phyloP scores from a whole-genome alignment of 2,113 vertebrate genomes.

The Erythrolamprus reginae region DNA sequence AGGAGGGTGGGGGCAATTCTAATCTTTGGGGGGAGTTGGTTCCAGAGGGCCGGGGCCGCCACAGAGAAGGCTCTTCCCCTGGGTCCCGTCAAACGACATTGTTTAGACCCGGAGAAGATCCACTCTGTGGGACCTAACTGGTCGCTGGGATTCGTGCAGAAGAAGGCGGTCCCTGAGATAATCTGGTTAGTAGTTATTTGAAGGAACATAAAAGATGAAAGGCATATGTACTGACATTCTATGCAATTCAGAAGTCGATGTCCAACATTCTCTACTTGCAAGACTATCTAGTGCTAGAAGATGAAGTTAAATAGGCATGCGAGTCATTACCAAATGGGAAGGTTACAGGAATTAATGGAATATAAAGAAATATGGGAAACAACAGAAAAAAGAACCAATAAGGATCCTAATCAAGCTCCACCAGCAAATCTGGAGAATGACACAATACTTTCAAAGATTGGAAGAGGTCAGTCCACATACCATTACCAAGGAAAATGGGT shows the following conservation, averaged over 20 bases:
- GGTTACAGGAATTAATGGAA: not conserved
- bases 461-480: not conserved
- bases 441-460: not conserved
- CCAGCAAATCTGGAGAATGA: not conserved
- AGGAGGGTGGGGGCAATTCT: too few relatives aligned
- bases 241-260: not conserved
- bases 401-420: not conserved
- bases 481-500: not conserved
- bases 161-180: too few relatives aligned
- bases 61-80: too few relatives aligned
- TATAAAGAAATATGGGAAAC: not conserved
- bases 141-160: too few relatives aligned
- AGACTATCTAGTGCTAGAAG: not conserved
- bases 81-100: too few relatives aligned
- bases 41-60: too few relatives aligned
- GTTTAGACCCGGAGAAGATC: too few relatives aligned
- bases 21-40: too few relatives aligned
- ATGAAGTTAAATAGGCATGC: not conserved
- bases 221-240: not conserved
- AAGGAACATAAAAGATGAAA: not conserved
- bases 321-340: not conserved
- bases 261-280: not conserved
- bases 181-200: not conserved
- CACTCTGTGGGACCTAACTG: too few relatives aligned
- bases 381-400: not conserved